These are phyloP conservation scores for Blastomussa wellsi DNA, from an alignment of 92 coral and sea anemone genomes.

Conservation along the genomic window DNA sequence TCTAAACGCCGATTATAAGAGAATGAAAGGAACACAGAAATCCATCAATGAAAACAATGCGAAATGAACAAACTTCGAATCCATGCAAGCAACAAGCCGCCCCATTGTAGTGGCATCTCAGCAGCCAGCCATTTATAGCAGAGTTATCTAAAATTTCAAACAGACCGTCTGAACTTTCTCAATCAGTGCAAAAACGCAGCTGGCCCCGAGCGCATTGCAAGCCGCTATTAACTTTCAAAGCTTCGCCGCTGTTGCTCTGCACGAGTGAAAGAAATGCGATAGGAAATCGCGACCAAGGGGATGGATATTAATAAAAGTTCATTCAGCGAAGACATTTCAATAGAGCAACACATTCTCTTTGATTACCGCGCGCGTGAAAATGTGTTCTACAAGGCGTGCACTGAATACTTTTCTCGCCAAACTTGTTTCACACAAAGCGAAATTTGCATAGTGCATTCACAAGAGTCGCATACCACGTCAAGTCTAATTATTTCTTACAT, in stretches of 20 bases:
- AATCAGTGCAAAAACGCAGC: conserved; percentile 56
- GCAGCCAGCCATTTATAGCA: not conserved
- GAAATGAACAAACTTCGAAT: conserved; percentile 23
- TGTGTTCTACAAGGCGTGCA: conserved; percentile 8
- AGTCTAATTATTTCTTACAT: conserved; percentile 95
- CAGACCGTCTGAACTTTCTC: conserved; percentile 51
- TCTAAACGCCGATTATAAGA: conserved; percentile 30
- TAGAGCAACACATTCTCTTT: conserved; percentile 5
- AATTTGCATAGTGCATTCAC: conserved; percentile 65
- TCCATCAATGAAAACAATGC: conserved; percentile 37
- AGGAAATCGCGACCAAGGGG: conserved; percentile 28
- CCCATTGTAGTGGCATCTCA: not conserved
- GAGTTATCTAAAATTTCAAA: conserved; percentile 44
- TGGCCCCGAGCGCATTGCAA: conserved; percentile 49
- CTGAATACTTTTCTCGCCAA: conserved; percentile 10
- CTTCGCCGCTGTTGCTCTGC: conserved; percentile 59
- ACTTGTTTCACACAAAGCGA: conserved; percentile 49
- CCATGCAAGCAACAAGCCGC: not conserved
- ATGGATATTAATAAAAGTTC: conserved; percentile 26
- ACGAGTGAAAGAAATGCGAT: conserved; percentile 45
- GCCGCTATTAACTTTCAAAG: conserved; percentile 67
- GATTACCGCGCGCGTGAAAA: conserved; percentile 3
- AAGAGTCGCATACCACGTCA: conserved; percentile 74
- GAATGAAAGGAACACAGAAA: conserved; percentile 34
- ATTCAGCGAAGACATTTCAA: conserved; percentile 17